Conservation (phyloP, 2,888 invertebrate species). For the Macaria notata region DNA sequence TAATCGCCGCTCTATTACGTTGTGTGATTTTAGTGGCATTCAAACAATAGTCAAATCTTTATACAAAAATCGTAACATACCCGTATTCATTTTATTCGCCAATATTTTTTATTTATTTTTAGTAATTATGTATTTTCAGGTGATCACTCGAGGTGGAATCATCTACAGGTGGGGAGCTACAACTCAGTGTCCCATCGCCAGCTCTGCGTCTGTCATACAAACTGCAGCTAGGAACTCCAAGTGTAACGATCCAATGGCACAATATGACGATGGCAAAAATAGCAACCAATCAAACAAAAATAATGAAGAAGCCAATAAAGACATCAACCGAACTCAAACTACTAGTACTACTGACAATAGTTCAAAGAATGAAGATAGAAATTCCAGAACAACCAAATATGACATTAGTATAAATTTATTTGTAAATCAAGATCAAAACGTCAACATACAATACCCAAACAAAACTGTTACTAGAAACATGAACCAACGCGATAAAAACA, state of each 20-base stretch:
- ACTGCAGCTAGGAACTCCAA: constrained; percentile 49
- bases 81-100: no score
- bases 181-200: constrained; percentile 66
- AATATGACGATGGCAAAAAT: constrained; percentile 19
- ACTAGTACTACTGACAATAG: constrained; percentile 9
- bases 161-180: constrained; percentile 76
- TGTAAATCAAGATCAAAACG: constrained; percentile 2
- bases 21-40: no score
- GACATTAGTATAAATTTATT: constrained; percentile 8
- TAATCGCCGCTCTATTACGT: no score
- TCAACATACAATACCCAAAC: constrained; percentile 7
- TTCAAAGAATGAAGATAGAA: constrained; percentile 6
- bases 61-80: no score
- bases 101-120: no score
- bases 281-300: constrained; percentile 3
- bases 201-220: constrained; percentile 48
- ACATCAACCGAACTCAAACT: constrained; percentile 7
- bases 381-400: constrained; percentile 12
- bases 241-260: constrained; percentile 40
- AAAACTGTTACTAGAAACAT: constrained; percentile 27
- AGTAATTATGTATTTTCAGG: constrained; percentile 53
- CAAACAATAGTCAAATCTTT: no score
- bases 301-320: constrained; percentile 6
- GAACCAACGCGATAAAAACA: constrained; percentile 27
- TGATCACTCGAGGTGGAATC: constrained; percentile 71